Conservation (phyloP, 2,888 invertebrate genomes). For the Branchinecta sandiegonensis region DNA sequence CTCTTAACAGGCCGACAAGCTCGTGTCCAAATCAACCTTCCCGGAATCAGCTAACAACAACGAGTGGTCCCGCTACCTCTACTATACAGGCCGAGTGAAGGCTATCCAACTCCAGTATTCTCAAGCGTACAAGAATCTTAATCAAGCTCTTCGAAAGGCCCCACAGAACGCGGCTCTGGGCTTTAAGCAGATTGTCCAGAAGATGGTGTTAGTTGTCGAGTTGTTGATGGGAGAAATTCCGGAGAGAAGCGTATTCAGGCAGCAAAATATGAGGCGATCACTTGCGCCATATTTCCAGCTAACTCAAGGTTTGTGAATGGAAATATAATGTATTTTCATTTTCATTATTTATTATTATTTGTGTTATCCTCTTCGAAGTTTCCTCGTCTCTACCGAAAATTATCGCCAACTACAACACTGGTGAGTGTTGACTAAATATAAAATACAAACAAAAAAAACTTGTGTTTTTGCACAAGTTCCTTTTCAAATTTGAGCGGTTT, state of each 20-base stretch:
- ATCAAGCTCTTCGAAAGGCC: slow-evolving; percentile 84
- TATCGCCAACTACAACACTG: too few relatives aligned
- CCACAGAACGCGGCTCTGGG: slow-evolving; percentile 97
- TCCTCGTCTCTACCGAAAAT: too few relatives aligned
- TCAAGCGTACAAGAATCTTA: slow-evolving; percentile 78
- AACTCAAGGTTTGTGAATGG: slow-evolving; percentile 49
- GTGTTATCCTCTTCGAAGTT: too few relatives aligned
- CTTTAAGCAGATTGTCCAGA: slow-evolving; percentile 91
- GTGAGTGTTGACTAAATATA: too few relatives aligned
- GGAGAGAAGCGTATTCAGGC: slow-evolving; percentile 85
- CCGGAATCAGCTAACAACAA: slow-evolving; percentile 96
- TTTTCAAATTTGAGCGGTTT: too few relatives aligned
- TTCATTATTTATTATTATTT: too few relatives aligned
- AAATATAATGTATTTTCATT: too few relatives aligned
- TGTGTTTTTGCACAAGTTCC: too few relatives aligned
- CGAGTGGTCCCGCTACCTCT: slow-evolving; percentile 94
- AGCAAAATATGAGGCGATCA: slow-evolving; percentile 71
- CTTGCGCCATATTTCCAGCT: slow-evolving; percentile 91
- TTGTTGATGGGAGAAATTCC: slow-evolving; percentile 92
- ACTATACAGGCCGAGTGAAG: slow-evolving; percentile 93
- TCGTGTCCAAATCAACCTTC: slow-evolving; percentile 90
- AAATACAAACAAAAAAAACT: too few relatives aligned
- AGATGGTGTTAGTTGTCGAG: slow-evolving; percentile 85
- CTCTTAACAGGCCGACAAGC: slow-evolving; percentile 58
- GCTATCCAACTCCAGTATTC: slow-evolving; percentile 96